These are phyloP conservation scores for Sitta carolinensis DNA, from an alignment of 2,797 vertebrate species.

Conservation along the genomic window DNA sequence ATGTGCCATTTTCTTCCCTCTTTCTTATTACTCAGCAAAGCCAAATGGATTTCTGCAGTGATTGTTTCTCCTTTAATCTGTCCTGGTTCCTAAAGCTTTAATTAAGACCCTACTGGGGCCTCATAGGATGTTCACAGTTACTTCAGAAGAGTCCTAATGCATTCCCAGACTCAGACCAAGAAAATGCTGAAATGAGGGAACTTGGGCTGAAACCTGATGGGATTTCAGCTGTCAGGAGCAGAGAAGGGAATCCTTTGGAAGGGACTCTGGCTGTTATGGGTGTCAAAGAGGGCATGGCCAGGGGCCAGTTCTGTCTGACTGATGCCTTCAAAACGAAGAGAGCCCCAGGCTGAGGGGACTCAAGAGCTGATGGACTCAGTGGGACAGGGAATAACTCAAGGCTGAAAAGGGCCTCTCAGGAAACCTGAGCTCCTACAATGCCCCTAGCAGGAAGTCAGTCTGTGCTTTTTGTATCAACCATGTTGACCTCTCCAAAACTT, in stretches of 20 bases:
- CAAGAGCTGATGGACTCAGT: background rate
- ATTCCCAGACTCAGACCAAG: background rate
- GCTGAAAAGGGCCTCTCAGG: background rate
- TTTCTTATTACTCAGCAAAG: background rate
- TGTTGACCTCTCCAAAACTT: background rate
- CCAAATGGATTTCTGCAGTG: background rate
- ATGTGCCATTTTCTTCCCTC: background rate
- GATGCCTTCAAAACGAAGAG: background rate
- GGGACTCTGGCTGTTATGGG: background rate
- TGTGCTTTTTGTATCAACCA: background rate
- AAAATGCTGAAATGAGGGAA: background rate
- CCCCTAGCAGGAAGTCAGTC: background rate
- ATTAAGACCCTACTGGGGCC: background rate
- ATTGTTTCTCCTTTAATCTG: background rate
- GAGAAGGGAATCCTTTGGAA: background rate
- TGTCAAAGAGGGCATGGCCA: background rate
- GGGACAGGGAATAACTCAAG: background rate
- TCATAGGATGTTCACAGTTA: background rate
- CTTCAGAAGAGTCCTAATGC: background rate
- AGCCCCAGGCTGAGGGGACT: background rate
- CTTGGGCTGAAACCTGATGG: background rate
- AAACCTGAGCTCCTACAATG: background rate
- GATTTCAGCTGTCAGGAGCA: background rate
- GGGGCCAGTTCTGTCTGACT: background rate
- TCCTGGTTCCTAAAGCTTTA: background rate